phyloP scores from a whole-genome alignment of 2,797 vertebrate species.

The Gambelia wislizenii region DNA sequence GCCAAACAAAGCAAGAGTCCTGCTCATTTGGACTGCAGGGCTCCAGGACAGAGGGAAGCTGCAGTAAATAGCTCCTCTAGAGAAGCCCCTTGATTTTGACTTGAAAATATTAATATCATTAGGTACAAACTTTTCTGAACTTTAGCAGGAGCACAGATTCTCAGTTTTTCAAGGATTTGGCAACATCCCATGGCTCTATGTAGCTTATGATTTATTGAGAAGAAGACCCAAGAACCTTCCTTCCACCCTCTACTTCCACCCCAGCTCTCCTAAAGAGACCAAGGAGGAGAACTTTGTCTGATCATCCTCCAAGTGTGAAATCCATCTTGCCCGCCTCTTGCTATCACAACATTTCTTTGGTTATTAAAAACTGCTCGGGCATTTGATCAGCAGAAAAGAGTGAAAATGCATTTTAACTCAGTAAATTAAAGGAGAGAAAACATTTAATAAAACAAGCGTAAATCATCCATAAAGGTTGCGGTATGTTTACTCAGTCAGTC shows the following conservation, averaged over 20 bases:
- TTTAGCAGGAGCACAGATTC: neutral
- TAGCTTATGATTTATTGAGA: conserved; percentile 4
- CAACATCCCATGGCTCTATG: neutral
- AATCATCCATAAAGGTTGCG: conserved; percentile 21
- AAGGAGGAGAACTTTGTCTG: conserved; percentile 7
- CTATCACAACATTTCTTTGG: neutral
- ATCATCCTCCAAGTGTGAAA: conserved; percentile 32
- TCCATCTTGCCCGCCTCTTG: conserved; percentile 9
- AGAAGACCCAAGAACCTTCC: neutral
- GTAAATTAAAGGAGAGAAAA: conserved; percentile 36
- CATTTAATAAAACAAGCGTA: conserved; percentile 37
- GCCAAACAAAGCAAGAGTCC: too few species aligned
- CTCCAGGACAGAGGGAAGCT: too few species aligned
- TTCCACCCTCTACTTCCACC: neutral
- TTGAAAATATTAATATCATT: neutral
- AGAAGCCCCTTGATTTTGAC: neutral
- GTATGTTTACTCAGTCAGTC: neutral
- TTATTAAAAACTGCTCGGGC: conserved; percentile 22
- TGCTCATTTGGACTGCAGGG: too few species aligned
- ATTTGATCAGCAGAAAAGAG: conserved; percentile 26
- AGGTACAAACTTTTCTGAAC: neutral
- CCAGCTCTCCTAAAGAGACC: conserved; percentile 24
- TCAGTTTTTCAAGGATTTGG: conserved; percentile 18
- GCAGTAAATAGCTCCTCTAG: too few species aligned
- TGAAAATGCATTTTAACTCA: conserved; percentile 8